phyloP scores from a whole-genome alignment of 2,113 vertebrate species.

The Cinclus mexicanus region DNA sequence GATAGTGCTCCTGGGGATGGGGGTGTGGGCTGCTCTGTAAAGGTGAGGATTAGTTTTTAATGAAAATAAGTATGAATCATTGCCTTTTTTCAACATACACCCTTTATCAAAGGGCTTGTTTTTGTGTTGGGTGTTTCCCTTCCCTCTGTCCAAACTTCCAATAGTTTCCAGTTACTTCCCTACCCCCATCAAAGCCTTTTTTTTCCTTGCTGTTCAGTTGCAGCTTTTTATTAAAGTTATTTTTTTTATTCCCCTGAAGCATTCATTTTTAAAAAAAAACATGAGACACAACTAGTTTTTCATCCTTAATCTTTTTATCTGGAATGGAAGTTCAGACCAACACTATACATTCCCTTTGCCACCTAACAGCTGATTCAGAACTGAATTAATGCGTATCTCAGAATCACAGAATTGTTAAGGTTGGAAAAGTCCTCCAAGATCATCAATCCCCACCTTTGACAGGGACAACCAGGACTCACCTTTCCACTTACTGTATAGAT shows the following conservation, averaged over 20 bases:
- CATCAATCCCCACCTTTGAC: rapidly evolving
- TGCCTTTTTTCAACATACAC: background rate
- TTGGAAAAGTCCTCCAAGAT: background rate
- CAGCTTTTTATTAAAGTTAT: background rate
- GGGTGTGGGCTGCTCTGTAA: background rate
- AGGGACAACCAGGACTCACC: background rate
- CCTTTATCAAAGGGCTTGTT: background rate
- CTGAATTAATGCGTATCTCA: background rate
- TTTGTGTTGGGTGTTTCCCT: background rate
- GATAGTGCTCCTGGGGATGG: background rate
- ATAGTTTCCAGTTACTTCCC: background rate
- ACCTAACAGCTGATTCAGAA: background rate
- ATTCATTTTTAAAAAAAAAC: background rate
- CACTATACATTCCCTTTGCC: background rate
- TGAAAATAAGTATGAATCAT: background rate
- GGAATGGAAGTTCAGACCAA: background rate
- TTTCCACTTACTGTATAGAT: background rate
- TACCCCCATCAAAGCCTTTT: background rate
- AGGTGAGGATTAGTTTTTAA: background rate
- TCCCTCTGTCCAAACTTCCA: background rate
- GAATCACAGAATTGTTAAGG: background rate
- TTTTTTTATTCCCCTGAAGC: background rate
- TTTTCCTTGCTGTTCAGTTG: background rate
- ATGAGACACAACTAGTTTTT: background rate
- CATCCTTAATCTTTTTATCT: background rate